A percentile compares a stretch with the other conserved stretches of the same genome.
phyloP scores from a whole-genome alignment of 1,140 invertebrate species.

The Mycetomoellerius zeteki region DNA sequence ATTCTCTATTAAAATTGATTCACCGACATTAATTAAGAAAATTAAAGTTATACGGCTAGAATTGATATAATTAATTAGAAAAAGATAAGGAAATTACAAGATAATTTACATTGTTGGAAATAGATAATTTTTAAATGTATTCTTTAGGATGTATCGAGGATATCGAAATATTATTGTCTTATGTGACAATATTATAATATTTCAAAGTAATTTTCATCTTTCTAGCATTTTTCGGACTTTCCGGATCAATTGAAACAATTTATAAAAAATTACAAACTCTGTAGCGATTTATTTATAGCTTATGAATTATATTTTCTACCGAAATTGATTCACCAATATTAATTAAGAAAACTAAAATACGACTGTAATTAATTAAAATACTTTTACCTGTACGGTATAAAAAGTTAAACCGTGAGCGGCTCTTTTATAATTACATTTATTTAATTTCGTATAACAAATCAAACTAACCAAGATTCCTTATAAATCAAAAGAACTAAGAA shows the following conservation, averaged over 20 bases:
- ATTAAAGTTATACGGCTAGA: no score
- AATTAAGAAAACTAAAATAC: neutral
- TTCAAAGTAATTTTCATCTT: no score
- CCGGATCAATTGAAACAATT: neutral
- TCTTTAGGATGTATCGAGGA: neutral
- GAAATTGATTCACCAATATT: neutral
- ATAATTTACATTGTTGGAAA: no score
- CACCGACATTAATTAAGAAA: no score
- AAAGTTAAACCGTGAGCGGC: neutral
- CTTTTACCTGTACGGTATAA: neutral
- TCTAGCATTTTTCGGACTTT: neutral
- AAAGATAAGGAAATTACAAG: no score
- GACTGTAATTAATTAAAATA: neutral
- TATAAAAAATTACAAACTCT: neutral
- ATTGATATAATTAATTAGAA: no score
- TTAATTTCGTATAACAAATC: no score
- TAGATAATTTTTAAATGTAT: no score
- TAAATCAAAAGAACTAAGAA: no score
- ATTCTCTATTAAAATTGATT: no score
- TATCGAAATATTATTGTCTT: neutral
- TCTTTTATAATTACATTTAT: conserved; percentile 25
- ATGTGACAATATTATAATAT: neutral
- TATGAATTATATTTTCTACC: neutral
- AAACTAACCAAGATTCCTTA: no score
- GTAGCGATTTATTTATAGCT: neutral